Percentiles rank a stretch among this genome's conserved stretches.
Evolutionary conservation across 2,888 invertebrate genomes (phyloP).

Genomic region (Yponomeuta malinellus): DNA sequence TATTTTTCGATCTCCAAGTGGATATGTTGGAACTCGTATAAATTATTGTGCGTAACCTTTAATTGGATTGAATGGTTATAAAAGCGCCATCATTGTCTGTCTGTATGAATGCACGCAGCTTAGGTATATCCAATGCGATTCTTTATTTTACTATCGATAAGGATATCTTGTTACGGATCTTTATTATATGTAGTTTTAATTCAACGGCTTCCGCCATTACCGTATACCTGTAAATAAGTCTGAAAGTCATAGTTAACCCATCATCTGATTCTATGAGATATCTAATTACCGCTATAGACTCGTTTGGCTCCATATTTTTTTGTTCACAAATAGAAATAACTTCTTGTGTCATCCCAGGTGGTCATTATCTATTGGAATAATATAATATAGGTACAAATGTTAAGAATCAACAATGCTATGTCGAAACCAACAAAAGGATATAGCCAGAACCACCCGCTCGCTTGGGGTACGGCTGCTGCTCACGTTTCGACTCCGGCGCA

Average conservation of each 20-base stretch:
- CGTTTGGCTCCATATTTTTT: no score
- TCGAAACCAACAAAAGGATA: no score
- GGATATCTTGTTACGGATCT: background rate
- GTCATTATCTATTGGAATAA: no score
- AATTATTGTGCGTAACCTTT: background rate
- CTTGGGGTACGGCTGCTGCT: background rate
- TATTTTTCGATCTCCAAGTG: background rate
- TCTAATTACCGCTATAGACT: no score
- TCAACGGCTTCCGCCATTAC: background rate
- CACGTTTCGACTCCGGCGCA: conserved; percentile 22
- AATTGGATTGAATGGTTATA: background rate
- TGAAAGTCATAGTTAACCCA: no score
- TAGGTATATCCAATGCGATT: background rate
- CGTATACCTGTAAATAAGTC: no score
- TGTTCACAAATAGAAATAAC: no score
- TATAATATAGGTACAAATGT: no score
- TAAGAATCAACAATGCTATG: no score
- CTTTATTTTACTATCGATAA: background rate
- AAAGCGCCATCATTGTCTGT: background rate
- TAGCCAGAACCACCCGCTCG: no score
- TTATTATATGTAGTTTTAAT: background rate
- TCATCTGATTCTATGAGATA: no score
- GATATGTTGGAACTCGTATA: background rate
- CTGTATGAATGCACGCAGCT: background rate
- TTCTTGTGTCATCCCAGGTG: no score